A percentile compares a stretch with the other conserved stretches of the same genome.
phyloP scores from a whole-genome alignment of 2,113 vertebrate genomes.

The Microtus oregoni region DNA sequence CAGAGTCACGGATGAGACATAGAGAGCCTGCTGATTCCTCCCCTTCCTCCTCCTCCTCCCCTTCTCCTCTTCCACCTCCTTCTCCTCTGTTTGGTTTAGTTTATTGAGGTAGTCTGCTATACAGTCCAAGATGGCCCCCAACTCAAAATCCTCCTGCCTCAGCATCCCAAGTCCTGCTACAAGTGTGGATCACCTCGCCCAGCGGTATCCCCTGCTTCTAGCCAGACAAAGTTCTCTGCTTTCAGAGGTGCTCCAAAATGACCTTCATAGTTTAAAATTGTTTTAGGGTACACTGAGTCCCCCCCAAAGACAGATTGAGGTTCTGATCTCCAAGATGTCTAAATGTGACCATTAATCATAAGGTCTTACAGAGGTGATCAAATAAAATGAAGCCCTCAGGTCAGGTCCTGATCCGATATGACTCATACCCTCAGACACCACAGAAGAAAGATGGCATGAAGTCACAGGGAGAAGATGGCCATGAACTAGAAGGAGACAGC shows the following conservation, averaged over 20 bases:
- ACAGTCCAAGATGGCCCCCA: background rate
- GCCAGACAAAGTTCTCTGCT: background rate
- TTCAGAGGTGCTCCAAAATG: slow-evolving; percentile 8
- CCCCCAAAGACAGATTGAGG: background rate
- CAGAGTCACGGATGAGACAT: background rate
- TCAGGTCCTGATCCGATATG: background rate
- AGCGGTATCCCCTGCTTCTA: background rate
- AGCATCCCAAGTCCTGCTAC: background rate
- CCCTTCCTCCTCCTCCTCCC: background rate
- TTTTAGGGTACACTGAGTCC: background rate
- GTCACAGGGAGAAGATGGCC: background rate
- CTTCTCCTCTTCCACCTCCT: background rate
- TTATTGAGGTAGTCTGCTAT: background rate
- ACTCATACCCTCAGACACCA: background rate
- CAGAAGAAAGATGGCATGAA: background rate
- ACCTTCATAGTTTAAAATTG: background rate
- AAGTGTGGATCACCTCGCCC: background rate
- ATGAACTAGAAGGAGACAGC: background rate
- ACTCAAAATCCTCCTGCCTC: background rate
- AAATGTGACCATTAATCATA: slow-evolving; percentile 16
- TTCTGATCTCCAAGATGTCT: background rate
- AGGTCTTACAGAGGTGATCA: background rate
- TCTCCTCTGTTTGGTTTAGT: background rate
- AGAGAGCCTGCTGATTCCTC: background rate
- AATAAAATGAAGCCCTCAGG: slow-evolving; percentile 19